Evolutionary conservation across 2,113 vertebrate genomes (phyloP).

Genomic region (Rutilus rutilus): DNA sequence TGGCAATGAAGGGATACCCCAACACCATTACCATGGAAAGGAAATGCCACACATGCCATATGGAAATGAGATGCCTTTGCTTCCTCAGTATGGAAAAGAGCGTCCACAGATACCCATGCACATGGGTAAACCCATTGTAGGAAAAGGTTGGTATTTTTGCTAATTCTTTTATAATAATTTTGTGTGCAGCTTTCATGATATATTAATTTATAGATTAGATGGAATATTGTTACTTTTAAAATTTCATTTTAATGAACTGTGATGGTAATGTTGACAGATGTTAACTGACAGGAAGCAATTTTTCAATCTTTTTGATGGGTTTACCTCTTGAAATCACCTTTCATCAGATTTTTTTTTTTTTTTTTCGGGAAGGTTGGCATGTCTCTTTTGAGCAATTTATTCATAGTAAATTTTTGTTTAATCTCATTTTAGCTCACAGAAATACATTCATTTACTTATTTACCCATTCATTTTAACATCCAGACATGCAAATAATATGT

Average conservation of each 20-base stretch:
- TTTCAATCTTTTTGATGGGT: background rate
- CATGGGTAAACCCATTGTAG: slow-evolving; percentile 82
- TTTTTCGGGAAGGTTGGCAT: background rate
- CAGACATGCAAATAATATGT: background rate
- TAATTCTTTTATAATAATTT: slow-evolving; percentile 52
- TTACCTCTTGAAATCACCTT: background rate
- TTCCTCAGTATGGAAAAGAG: slow-evolving; percentile 89
- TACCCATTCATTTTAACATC: background rate
- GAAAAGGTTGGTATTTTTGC: slow-evolving; percentile 82
- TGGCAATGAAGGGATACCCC: slow-evolving; percentile 83
- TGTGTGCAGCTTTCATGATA: background rate
- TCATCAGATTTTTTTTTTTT: background rate
- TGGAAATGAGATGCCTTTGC: slow-evolving; percentile 84
- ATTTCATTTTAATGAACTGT: background rate
- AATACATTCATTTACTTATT: background rate
- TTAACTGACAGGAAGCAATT: background rate
- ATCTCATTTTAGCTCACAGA: background rate
- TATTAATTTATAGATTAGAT: background rate
- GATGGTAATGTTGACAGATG: background rate
- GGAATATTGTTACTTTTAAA: background rate
- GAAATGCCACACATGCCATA: slow-evolving; percentile 82
- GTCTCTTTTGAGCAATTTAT: background rate
- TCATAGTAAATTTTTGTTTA: background rate
- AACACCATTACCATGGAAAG: slow-evolving; percentile 86
- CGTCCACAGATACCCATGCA: slow-evolving; percentile 83